These are phyloP conservation scores for Thalassoma bifasciatum DNA, from an alignment of 2,113 vertebrate species.

Conservation along the genomic window DNA sequence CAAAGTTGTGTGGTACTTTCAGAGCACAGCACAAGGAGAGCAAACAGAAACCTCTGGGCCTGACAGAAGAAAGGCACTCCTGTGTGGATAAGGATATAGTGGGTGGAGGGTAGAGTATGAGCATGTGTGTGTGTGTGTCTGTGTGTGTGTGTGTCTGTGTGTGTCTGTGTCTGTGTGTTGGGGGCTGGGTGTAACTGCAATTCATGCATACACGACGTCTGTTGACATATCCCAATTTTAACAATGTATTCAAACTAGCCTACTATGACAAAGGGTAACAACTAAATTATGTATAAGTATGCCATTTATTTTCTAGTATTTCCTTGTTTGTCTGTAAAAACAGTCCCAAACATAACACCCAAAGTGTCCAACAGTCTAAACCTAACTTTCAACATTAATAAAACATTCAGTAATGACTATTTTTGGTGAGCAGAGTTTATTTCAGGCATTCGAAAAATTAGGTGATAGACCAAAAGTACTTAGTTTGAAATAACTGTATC, in stretches of 20 bases:
- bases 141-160: background rate
- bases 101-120: slow-evolving; percentile 9
- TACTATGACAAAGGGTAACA: background rate
- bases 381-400: no score
- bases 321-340: background rate
- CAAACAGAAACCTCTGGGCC: slow-evolving; percentile 9
- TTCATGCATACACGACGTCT: slow-evolving; percentile 55
- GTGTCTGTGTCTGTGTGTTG: slow-evolving; percentile 2
- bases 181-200: slow-evolving; percentile 11
- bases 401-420: no score
- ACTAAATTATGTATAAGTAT: background rate
- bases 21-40: background rate
- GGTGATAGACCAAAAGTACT: no score
- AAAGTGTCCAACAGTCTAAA: no score
- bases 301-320: background rate
- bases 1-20: background rate
- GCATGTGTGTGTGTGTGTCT: background rate
- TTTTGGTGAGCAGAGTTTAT: no score
- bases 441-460: no score
- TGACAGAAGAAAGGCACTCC: slow-evolving; percentile 34
- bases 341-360: background rate
- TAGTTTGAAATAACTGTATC: no score
- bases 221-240: slow-evolving; percentile 55
- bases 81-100: slow-evolving; percentile 28
- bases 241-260: slow-evolving; percentile 1